These are phyloP conservation scores for Novumbra hubbsi DNA, from an alignment of 2,797 vertebrate genomes.

Conservation along the genomic window DNA sequence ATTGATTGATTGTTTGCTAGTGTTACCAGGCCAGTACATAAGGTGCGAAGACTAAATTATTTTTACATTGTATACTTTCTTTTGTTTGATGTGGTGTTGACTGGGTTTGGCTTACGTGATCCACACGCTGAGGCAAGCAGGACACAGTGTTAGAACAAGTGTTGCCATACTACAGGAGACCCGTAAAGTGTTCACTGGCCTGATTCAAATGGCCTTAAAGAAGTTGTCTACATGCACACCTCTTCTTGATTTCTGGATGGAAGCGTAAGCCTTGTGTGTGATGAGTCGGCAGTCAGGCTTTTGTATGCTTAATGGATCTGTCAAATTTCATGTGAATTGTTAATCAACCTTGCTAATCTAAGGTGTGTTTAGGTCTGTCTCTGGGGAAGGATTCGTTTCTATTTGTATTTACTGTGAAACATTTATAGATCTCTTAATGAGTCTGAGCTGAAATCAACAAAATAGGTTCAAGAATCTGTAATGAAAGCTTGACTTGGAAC, in stretches of 20 bases:
- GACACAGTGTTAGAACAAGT: background rate
- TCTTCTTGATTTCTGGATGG: background rate
- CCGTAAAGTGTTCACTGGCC: background rate
- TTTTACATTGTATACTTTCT: slow-evolving; percentile 14
- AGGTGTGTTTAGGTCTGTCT: slow-evolving; percentile 5
- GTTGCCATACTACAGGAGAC: background rate
- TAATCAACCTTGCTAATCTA: slow-evolving; percentile 14
- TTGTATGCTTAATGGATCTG: background rate
- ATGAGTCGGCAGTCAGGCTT: background rate
- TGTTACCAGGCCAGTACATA: background rate
- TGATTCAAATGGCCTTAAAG: background rate
- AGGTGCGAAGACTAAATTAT: slow-evolving; percentile 2
- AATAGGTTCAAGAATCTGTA: background rate
- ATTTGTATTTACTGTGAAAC: slow-evolving; percentile 3
- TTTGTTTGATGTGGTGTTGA: slow-evolving; percentile 21
- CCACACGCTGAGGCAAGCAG: background rate
- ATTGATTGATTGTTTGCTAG: slow-evolving; percentile 1
- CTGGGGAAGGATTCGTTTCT: slow-evolving; percentile 5
- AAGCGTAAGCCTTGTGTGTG: background rate
- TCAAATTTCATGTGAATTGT: slow-evolving; percentile 9
- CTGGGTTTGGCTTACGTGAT: background rate
- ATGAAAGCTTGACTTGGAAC: slow-evolving; percentile 4
- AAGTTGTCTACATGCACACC: background rate
- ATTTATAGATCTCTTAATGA: slow-evolving; percentile 14
- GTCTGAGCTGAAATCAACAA: slow-evolving; percentile 8